Evolutionary conservation across 35 echinoderm and acorn worm species (phyloP), one percentile per base, ranked within the genome.

Genomic region (Anneissia japonica): DNA sequence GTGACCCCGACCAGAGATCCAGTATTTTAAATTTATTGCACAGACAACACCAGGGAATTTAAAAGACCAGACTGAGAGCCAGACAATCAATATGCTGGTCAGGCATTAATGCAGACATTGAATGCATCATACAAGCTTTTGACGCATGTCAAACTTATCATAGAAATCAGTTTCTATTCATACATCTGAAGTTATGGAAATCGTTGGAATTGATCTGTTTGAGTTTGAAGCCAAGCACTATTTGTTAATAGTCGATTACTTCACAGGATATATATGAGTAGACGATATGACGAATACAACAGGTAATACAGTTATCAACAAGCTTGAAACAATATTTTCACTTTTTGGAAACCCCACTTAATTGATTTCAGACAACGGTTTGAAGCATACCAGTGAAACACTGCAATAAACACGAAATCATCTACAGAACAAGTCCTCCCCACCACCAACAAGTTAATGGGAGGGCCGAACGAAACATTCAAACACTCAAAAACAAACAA

Each of bases 311-410:
- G 73, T 77, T 3, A 32, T 74, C 38, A 56, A 85, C 35, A 74
- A 36, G 30, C 83, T 85, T 0, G 83, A 85, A 16, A 41, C 72
- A 32, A 86, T 86, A 72, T 76, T 86, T 74, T 77, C 84, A 76
- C 36, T 77, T n/a, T 86, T 86, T 40, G 73, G 84, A 29, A 33
- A 45, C 17, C 83, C 83, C 4, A 73, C 46, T 43, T 74, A 74
- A 32, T 31, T 85, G 56, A 87, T 87, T 14, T 87, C 85, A 39
- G 85, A 87, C 85, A 87, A 79, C 31, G 35, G 72, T 73, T 39
- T 34, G 9, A 72, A 86, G 34, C 36, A 39, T 3, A 86, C 85
- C 75, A 86, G 85, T 51, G 4, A 35, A 73, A 7, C 21, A 36
- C 17, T 34, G 84, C n/a, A 35, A 86, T 16, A 76, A 36, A 86